Base-by-base conservation (phyloP, 2,113 vertebrate genomes). In the Hylia prasina region DNA sequence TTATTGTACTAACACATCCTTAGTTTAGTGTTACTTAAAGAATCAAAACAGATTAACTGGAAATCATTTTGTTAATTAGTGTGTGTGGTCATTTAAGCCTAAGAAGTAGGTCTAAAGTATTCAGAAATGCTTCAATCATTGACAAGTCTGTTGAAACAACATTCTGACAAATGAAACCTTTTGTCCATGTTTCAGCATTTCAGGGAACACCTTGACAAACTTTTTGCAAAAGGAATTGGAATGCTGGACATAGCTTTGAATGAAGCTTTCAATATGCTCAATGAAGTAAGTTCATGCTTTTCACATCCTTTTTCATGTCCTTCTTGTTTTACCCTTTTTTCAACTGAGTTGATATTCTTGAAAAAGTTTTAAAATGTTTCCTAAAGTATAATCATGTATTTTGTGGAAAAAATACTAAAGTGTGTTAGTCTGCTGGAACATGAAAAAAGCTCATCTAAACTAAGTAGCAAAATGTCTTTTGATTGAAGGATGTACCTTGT, bases 231-330 rank as follows among this genome's bases (percentile, higher is more conserved):
- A 97, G 99, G 99, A 89, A 99, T 99, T 15, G 99, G 99, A 72
- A 99, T 99, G 99, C 97, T 99, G 97, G 99, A 99, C 84, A 92
- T 99, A 31, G 99, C 99, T 95, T 98, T 99, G 93, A 99, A 98
- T 13, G 99, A 99, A 96, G 99, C 99, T 77, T 99, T 99, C 98
- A 98, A 97, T 92, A 98, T 99, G 93, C 99, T 99, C 81, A 98
- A 93, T 75, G 98, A 99, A 37, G 99, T 99, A 98, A 99, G 99
- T 98, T 80, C 39, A 24, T 53, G 15, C 31, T 51, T 93, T 87
- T 44, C 42, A 57, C 9, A 44, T 53, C 6, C 1, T 31, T 31
- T 71, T 58, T n/a, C 6, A 7, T 20, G 18, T 68, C 61, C 13
- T 44, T 10, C 33, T 71, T 47, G 4, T 91, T 54, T 76, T 66